phyloP scores from a whole-genome alignment of 2,797 vertebrate species.

The Notamacropus eugenii region DNA sequence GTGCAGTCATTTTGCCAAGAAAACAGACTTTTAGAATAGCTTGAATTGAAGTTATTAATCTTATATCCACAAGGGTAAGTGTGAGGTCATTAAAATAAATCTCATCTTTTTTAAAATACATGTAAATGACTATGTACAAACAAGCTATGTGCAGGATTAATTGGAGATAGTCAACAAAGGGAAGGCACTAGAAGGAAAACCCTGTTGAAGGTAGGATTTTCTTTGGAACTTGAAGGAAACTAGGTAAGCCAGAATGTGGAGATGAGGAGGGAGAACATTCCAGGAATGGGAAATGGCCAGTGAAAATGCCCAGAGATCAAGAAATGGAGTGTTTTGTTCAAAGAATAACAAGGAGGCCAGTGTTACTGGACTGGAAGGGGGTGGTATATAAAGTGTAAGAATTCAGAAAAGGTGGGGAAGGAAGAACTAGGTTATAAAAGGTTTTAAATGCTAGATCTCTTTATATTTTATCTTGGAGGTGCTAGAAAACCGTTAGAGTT shows the following conservation, averaged over 20 bases:
- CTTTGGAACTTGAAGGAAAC: not conserved
- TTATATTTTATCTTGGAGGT: not conserved
- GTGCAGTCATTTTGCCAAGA: not conserved
- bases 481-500: not conserved
- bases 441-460: not conserved
- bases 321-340: not conserved
- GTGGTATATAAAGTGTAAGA: not conserved
- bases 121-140: not conserved
- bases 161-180: not conserved
- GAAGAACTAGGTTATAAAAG: not conserved
- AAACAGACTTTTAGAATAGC: not conserved
- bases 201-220: not conserved
- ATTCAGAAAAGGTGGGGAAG: not conserved
- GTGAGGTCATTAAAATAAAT: not conserved
- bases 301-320: not conserved
- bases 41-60: not conserved
- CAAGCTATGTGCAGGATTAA: not conserved
- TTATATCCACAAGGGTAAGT: not conserved
- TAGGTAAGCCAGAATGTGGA: not conserved
- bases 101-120: not conserved
- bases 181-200: not conserved
- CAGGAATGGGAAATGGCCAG: not conserved
- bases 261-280: not conserved
- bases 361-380: no score
- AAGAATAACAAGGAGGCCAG: not conserved